phyloP scores from a whole-genome alignment of 1,140 invertebrate species.

The Psix sp. region DNA sequence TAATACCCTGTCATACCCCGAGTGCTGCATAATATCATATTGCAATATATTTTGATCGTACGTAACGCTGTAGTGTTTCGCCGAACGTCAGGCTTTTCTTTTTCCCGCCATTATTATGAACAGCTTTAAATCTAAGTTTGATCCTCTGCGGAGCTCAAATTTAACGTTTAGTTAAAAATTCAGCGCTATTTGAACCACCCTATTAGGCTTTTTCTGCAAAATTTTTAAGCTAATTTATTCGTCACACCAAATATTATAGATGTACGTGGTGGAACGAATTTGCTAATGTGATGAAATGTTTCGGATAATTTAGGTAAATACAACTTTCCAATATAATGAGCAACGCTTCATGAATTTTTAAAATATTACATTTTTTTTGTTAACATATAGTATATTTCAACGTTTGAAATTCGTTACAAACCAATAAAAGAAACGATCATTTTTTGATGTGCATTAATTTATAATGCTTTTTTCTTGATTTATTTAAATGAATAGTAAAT shows the following conservation, averaged over 20 bases:
- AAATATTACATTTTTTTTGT: too few relatives aligned
- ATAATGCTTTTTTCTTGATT: too few relatives aligned
- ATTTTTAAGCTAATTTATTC: conserved; percentile 41
- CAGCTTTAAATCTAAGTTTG: conserved; percentile 33
- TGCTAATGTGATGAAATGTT: conserved; percentile 32
- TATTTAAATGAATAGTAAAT: too few relatives aligned
- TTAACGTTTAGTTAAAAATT: conserved; percentile 22
- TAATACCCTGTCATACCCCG: conserved; percentile 70
- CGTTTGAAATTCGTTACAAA: too few relatives aligned
- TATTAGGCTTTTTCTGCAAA: conserved; percentile 8
- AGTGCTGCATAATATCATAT: conserved; percentile 70
- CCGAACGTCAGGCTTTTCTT: conserved; percentile 51
- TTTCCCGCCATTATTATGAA: conserved; percentile 41
- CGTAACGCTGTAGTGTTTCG: conserved; percentile 48
- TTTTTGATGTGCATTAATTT: too few relatives aligned
- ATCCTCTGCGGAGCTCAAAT: conserved; percentile 26
- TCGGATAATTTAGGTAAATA: conserved; percentile 17
- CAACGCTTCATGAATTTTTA: too few relatives aligned
- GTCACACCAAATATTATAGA: conserved; percentile 20
- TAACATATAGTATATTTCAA: too few relatives aligned
- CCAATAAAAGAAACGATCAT: too few relatives aligned
- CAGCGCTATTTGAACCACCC: conserved; percentile 18
- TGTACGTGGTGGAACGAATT: conserved; percentile 12
- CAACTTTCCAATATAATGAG: too few relatives aligned
- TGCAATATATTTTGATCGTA: conserved; percentile 68